phyloP scores from a whole-genome alignment of 1,140 invertebrate species.

The Papilio aristodemus region DNA sequence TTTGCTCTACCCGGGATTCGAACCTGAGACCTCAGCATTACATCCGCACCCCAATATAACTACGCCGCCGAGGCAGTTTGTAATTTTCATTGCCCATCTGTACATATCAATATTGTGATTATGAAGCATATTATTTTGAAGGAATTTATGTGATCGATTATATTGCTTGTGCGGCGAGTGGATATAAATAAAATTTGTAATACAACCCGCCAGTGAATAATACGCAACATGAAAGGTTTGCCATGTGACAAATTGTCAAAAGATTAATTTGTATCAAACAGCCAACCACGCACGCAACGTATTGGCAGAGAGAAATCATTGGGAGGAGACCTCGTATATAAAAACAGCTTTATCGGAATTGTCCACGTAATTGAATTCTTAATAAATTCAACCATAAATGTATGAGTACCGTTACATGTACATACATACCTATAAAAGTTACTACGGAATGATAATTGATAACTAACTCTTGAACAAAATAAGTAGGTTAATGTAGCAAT shows the following conservation, averaged over 20 bases:
- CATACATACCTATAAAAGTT: no score
- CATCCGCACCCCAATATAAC: no score
- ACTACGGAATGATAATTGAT: background rate
- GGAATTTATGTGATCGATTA: background rate
- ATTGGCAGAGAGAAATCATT: conserved; percentile 37
- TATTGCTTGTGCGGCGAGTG: conserved; percentile 6
- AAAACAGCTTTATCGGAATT: conserved; percentile 34
- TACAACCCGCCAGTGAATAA: conserved; percentile 22
- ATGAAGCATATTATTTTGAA: background rate
- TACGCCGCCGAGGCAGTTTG: no score
- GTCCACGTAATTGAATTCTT: conserved; percentile 36
- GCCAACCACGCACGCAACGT: conserved; percentile 27
- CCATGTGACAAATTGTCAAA: conserved; percentile 31
- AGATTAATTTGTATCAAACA: conserved; percentile 29
- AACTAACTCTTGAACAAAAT: no score
- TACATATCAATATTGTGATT: background rate
- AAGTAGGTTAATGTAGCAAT: no score
- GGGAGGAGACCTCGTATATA: conserved; percentile 37
- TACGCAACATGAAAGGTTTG: conserved; percentile 30
- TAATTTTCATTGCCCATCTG: no score
- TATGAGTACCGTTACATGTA: conserved; percentile 18
- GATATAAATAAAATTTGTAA: conserved; percentile 25
- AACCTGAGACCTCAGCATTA: no score
- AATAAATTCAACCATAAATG: conserved; percentile 31
- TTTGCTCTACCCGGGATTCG: no score